These are phyloP conservation scores for Tetraodon nigroviridis DNA, from an alignment of 2,113 vertebrate species.

Conservation along the genomic window DNA sequence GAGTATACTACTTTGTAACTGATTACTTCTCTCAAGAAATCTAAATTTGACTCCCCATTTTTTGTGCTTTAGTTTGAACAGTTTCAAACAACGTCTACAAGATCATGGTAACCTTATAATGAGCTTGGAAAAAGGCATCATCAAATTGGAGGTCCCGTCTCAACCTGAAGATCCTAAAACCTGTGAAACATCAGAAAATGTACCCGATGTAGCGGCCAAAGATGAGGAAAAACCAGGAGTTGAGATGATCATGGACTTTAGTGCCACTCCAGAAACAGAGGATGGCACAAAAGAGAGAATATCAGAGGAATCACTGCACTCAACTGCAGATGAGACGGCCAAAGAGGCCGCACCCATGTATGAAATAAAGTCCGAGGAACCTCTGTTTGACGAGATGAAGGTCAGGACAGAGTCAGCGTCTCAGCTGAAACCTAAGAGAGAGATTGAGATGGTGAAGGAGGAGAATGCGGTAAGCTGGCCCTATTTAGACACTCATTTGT, in stretches of 20 bases:
- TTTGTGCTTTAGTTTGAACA: conserved; percentile 29
- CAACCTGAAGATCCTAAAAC: background rate
- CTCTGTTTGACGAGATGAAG: background rate
- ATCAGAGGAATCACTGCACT: too few relatives aligned
- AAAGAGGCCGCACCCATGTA: background rate
- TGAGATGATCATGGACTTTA: too few relatives aligned
- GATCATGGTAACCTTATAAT: background rate
- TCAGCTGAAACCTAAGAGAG: conserved; percentile 8
- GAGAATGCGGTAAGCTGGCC: conserved; percentile 18
- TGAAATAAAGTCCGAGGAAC: fast-evolving
- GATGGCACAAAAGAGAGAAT: too few relatives aligned
- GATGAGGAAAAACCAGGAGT: background rate
- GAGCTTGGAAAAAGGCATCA: background rate
- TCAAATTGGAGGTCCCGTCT: background rate
- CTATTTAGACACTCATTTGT: too few relatives aligned
- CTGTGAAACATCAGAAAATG: background rate
- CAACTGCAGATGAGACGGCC: background rate
- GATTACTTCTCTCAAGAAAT: background rate
- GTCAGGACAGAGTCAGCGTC: background rate
- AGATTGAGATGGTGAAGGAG: background rate
- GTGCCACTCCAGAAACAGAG: too few relatives aligned
- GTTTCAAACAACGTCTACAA: conserved; percentile 17
- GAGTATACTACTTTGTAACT: conserved; percentile 2
- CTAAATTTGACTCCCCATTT: background rate
- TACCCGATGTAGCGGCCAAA: background rate